phyloP scores from a whole-genome alignment of 2,888 invertebrate species.

The Trichopria drosophilae region DNA sequence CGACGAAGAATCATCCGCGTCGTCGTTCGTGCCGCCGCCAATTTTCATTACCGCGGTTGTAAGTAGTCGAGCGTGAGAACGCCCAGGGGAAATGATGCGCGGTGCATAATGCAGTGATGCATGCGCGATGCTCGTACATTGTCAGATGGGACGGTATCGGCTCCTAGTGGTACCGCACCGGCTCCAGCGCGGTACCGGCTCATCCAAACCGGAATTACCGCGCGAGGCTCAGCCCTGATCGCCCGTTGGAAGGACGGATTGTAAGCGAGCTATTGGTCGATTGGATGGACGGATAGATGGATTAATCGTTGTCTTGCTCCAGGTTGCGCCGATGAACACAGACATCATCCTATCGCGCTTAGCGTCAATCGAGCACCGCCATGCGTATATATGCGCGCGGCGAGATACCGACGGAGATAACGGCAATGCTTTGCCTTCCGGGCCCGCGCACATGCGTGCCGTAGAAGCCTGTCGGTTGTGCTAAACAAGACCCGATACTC shows the following conservation, averaged over 20 bases:
- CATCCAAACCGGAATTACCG: neutral
- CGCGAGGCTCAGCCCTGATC: neutral
- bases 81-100: conserved; percentile 49
- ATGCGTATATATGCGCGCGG: too few species aligned
- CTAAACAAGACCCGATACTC: too few species aligned
- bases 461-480: too few species aligned
- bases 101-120: conserved; percentile 47
- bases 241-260: conserved; percentile 1
- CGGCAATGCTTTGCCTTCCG: too few species aligned
- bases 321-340: too few species aligned
- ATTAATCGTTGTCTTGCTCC: conserved; percentile 28
- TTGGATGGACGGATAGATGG: conserved; percentile 22
- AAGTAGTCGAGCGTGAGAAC: conserved; percentile 29
- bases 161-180: conserved; percentile 29
- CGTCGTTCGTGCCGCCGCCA: conserved; percentile 14
- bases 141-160: conserved; percentile 38
- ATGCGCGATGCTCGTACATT: conserved; percentile 44
- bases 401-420: too few species aligned
- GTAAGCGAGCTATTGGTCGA: too few species aligned
- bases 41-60: conserved; percentile 29
- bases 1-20: too few species aligned
- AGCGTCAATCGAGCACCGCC: too few species aligned
- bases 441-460: too few species aligned
- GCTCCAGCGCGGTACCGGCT: conserved; percentile 17
- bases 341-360: too few species aligned